Conservation (phyloP, 2,113 vertebrate species). For the Mastomys coucha region DNA sequence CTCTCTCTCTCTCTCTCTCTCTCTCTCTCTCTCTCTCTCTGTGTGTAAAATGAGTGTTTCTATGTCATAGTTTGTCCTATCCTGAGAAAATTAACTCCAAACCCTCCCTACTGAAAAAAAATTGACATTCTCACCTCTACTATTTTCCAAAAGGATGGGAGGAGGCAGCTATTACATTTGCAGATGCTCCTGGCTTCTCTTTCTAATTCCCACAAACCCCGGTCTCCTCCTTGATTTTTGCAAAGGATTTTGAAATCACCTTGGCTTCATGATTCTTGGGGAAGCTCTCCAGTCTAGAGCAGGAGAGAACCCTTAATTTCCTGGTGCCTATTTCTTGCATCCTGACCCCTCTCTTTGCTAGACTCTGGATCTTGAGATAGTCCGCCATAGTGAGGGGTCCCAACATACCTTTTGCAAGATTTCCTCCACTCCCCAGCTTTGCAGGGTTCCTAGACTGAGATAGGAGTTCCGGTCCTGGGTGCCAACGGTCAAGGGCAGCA, state of each 20-base stretch:
- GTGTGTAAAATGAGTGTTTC: constrained; percentile 8
- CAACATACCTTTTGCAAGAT: constrained; percentile 5
- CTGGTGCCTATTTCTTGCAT: neutral
- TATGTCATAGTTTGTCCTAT: neutral
- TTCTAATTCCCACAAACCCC: neutral
- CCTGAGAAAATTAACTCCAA: neutral
- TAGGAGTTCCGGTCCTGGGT: neutral
- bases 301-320: neutral
- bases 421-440: neutral
- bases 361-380: neutral
- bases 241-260: neutral
- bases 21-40: too few species aligned
- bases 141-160: neutral
- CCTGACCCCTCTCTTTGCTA: neutral
- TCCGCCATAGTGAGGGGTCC: neutral
- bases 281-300: neutral
- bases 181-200: neutral
- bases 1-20: neutral
- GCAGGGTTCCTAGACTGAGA: too few species aligned
- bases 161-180: neutral
- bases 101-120: neutral
- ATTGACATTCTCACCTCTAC: neutral
- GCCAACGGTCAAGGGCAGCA: neutral
- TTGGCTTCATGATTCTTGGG: neutral
- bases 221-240: neutral